phyloP scores from a whole-genome alignment of 2,888 invertebrate species.

The Megamerina dolium region DNA sequence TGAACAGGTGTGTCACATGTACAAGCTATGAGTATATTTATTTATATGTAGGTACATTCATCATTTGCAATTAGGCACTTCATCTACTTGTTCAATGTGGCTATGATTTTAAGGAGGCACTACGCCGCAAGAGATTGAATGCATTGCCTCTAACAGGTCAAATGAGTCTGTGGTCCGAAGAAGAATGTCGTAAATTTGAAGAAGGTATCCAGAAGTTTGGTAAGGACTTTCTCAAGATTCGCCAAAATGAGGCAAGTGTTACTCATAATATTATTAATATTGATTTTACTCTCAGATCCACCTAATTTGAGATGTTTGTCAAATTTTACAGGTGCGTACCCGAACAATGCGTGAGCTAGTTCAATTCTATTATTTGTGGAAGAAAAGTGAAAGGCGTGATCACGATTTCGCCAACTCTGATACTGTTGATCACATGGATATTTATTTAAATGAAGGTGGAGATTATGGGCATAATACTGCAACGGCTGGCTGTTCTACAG shows the following conservation, averaged over 20 bases:
- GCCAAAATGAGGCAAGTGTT: conserved; percentile 72
- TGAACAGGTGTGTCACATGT: conserved; percentile 57
- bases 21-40: too few species aligned
- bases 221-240: conserved; percentile 93
- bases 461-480: conserved; percentile 22
- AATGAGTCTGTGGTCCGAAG: conserved; percentile 91
- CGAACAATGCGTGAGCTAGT: conserved; percentile 94
- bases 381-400: conserved; percentile 96
- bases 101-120: conserved; percentile 89
- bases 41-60: not conserved
- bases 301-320: not conserved
- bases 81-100: conserved; percentile 89
- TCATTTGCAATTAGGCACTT: conserved; percentile 56
- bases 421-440: conserved; percentile 46
- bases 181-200: conserved; percentile 95
- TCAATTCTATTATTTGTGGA: conserved; percentile 96
- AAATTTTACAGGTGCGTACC: conserved; percentile 59
- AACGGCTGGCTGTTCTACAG: conserved; percentile 15
- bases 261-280: conserved; percentile 36
- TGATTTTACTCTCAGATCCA: not conserved
- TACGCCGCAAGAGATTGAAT: conserved; percentile 71
- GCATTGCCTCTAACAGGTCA: conserved; percentile 62
- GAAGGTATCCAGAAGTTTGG: conserved; percentile 88
- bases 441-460: conserved; percentile 39
- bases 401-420: conserved; percentile 42